Conservation (phyloP, 2,888 invertebrate genomes). For the Clepsis dumicolana region DNA sequence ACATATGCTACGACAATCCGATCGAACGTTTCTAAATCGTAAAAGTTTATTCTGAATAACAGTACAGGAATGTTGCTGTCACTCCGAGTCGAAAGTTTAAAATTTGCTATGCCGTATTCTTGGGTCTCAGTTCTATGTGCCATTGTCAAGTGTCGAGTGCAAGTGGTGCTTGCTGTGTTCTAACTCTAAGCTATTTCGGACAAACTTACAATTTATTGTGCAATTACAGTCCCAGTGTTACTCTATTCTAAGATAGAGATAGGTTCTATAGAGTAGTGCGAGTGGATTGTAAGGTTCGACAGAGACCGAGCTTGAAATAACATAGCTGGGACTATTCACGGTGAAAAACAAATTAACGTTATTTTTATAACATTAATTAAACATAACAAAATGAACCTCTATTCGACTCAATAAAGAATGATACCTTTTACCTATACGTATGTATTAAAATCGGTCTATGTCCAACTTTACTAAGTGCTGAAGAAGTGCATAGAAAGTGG, state of each 20-base stretch:
- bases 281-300: conserved; percentile 60
- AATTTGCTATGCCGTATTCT: conserved; percentile 57
- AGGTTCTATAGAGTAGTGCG: conserved; percentile 71
- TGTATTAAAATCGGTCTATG: conserved; percentile 8
- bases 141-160: conserved; percentile 73
- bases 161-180: conserved; percentile 68
- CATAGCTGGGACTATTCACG: not conserved
- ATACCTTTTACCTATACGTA: not conserved
- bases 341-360: not conserved
- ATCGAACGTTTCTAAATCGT: conserved; percentile 37
- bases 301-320: conserved; percentile 8
- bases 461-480: conserved; percentile 58
- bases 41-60: conserved; percentile 42
- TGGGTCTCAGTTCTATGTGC: conserved; percentile 73
- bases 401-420: not conserved
- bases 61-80: conserved; percentile 48
- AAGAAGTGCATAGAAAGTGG: conserved; percentile 79
- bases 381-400: not conserved
- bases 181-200: conserved; percentile 77
- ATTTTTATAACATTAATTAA: conserved; percentile 1
- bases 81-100: conserved; percentile 40
- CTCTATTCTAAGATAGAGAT: conserved; percentile 80
- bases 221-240: conserved; percentile 69
- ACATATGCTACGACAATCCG: conserved; percentile 16
- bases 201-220: conserved; percentile 76